These are phyloP conservation scores for Incurvaria masculella DNA, from an alignment of 2,888 invertebrate genomes.

Conservation along the genomic window DNA sequence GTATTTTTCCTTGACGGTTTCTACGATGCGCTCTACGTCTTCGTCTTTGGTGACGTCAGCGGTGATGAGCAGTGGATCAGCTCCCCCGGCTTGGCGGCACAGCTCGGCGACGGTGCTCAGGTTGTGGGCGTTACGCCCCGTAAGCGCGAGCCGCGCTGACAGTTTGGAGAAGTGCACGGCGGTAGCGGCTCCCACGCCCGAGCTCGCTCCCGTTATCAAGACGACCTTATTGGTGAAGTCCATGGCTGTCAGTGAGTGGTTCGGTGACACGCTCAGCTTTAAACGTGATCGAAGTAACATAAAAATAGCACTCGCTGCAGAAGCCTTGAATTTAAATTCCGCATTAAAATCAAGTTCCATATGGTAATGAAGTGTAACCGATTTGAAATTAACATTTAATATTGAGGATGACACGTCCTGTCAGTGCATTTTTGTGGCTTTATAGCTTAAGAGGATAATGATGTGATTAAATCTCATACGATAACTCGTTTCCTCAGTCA, in stretches of 20 bases:
- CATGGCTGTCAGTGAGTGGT: constrained; percentile 2
- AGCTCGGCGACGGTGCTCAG: constrained; percentile 9
- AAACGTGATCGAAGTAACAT: too few relatives aligned
- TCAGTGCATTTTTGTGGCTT: too few relatives aligned
- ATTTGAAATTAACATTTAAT: too few relatives aligned
- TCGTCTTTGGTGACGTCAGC: constrained; percentile 63
- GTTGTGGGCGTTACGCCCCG: constrained; percentile 9
- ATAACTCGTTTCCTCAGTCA: too few relatives aligned
- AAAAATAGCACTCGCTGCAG: too few relatives aligned
- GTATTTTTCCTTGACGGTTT: constrained; percentile 61
- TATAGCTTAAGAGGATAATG: too few relatives aligned
- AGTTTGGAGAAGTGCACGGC: constrained; percentile 13
- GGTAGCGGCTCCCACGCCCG: constrained; percentile 13
- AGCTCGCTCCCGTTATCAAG: constrained; percentile 13
- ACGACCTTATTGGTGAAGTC: constrained; percentile 12
- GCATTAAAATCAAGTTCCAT: too few relatives aligned
- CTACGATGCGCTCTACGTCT: constrained; percentile 60
- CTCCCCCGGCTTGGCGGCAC: constrained; percentile 16
- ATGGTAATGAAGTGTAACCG: too few relatives aligned
- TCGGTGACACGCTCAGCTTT: too few relatives aligned
- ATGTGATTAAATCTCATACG: too few relatives aligned
- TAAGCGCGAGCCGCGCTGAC: constrained; percentile 11
- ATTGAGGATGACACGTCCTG: too few relatives aligned
- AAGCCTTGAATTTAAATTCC: too few relatives aligned
- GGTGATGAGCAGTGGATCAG: constrained; percentile 45